Conservation (phyloP, 2,113 vertebrate species). For the Oreocharis arfaki region DNA sequence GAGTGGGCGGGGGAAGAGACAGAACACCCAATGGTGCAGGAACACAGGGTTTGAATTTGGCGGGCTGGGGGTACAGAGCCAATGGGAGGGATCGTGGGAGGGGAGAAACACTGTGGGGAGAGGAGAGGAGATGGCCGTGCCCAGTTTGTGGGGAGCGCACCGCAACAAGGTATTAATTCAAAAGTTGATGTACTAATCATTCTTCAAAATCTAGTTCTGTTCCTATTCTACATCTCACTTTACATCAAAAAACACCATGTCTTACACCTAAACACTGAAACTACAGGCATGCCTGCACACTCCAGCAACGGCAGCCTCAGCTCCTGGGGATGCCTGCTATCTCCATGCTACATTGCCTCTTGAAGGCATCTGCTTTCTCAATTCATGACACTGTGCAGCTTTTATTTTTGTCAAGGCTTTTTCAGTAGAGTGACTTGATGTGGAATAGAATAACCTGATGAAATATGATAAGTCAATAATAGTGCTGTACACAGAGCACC, state of each 20-base stretch:
- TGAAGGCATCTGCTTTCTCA: constrained; percentile 42
- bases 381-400: not conserved
- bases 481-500: constrained; percentile 12
- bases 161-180: too few species aligned
- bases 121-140: too few species aligned
- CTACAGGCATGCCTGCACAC: not conserved
- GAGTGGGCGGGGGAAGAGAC: too few species aligned
- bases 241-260: not conserved
- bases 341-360: not conserved
- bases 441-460: constrained; percentile 39
- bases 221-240: not conserved
- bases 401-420: constrained; percentile 18
- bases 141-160: too few species aligned
- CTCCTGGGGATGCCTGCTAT: not conserved
- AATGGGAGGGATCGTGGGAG: too few species aligned
- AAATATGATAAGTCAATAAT: constrained; percentile 29
- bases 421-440: not conserved
- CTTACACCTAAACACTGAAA: not conserved
- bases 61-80: too few species aligned
- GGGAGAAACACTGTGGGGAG: too few species aligned
- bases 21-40: too few species aligned
- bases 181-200: not conserved
- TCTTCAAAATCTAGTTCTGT: not conserved
- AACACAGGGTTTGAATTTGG: too few species aligned
- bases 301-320: not conserved